Conservation (phyloP, 2,113 vertebrate species). For the Percopsis transmontana region DNA sequence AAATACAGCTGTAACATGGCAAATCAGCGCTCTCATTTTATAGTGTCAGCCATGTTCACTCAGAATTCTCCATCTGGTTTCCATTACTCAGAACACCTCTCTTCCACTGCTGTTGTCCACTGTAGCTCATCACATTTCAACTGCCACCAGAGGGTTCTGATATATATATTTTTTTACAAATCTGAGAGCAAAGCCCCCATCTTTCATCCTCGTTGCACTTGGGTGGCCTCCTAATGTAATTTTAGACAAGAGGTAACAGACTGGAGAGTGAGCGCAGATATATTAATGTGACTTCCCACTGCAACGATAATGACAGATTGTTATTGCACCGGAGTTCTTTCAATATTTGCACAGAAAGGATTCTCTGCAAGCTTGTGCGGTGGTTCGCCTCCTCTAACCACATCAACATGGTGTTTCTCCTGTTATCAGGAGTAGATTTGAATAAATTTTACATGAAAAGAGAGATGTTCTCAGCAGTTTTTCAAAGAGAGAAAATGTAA, state of each 20-base stretch:
- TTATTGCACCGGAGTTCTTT: constrained; percentile 40
- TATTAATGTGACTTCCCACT: constrained; percentile 61
- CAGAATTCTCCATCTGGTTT: constrained; percentile 54
- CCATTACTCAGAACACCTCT: constrained; percentile 34
- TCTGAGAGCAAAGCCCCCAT: constrained; percentile 64
- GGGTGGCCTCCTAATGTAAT: constrained; percentile 66
- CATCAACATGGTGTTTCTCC: constrained; percentile 18
- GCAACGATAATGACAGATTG: constrained; percentile 63
- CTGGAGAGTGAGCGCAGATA: constrained; percentile 47
- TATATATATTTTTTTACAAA: constrained; percentile 49
- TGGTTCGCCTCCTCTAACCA: constrained; percentile 7
- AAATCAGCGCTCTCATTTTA: constrained; percentile 46
- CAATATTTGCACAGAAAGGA: constrained; percentile 41
- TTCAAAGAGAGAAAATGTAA: neutral
- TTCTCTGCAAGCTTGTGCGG: constrained; percentile 8
- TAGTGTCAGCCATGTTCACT: constrained; percentile 49
- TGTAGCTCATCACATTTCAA: constrained; percentile 70
- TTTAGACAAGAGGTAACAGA: constrained; percentile 58
- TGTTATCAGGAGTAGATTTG: neutral
- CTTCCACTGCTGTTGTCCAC: constrained; percentile 49
- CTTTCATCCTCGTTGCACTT: constrained; percentile 60
- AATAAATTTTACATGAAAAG: neutral
- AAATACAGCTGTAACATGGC: constrained; percentile 50
- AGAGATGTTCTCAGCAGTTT: neutral
- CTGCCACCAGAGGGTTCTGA: constrained; percentile 49